Base-by-base conservation (phyloP, 2,797 vertebrate species). In the Cheirogaleus major region DNA sequence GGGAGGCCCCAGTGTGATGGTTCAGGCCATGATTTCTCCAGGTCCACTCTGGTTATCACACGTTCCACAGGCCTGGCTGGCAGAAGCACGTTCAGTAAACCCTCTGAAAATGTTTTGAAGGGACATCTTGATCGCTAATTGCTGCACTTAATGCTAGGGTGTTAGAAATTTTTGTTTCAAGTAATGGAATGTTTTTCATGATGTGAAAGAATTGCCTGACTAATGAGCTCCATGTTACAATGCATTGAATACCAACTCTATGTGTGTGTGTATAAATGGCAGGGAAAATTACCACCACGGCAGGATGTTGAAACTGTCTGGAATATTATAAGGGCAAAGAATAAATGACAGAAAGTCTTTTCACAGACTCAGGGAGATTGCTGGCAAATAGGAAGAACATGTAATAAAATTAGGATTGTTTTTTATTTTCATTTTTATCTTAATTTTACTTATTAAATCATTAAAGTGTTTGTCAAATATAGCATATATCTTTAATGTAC, bases 161-260 rank as follows among this genome's bases (percentile, higher is more conserved):
- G 30, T 90, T 85, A 22, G 86, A 63, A 35, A 73, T 6, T 70
- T 61, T 69, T 76, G 35, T 85, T 94, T 97, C 90, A 94, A 96
- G 70, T 88, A 83, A 85, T 45, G 65, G 73, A 84, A 96, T 91
- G 32, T 76, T 96, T 96, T 90, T 76, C 76, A 90, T 80, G 73
- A 52, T 93, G 80, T 91, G 86, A 96, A 94, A 94, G 70, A 94
- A 93, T 85, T 88, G 41, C 65, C 61, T 82, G 93, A 70, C 57
- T 96, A 95, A 95, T 91, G 90, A 96, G 85, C 61, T 92, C 67
- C n/a, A 20, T 95, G 85, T 73, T 89, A 93, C 57, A 87, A 82
- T 38, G 38, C 70, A 57, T 61, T 87, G 61, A 95, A 91, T 79
- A 75, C 41, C 76, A 94, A 79, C 11, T 69, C 48, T 55, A 17